Percentiles rank a stretch among this genome's conserved stretches.
phyloP scores from a whole-genome alignment of 2,888 invertebrate species.

The Pollenia griseotomentosa region DNA sequence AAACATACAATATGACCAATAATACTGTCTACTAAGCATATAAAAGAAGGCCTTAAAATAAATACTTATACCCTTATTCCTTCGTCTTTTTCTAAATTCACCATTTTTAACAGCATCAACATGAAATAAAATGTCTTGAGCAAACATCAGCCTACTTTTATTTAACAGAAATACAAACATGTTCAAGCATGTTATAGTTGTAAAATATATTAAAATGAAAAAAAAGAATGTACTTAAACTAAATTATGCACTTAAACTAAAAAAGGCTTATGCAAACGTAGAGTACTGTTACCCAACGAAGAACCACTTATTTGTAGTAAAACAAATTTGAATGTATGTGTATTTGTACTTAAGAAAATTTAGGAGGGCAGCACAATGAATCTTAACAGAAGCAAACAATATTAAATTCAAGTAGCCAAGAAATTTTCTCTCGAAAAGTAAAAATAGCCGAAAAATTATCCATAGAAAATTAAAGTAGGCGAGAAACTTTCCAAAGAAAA shows the following conservation, averaged over 20 bases:
- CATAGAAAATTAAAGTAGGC: too few relatives aligned
- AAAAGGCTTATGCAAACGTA: slow-evolving; percentile 56
- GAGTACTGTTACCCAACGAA: background rate
- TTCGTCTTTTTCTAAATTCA: background rate
- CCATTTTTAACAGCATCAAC: background rate
- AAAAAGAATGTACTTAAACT: slow-evolving; percentile 52
- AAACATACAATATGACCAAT: background rate
- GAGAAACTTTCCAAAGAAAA: too few relatives aligned
- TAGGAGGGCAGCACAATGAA: background rate
- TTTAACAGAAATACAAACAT: background rate
- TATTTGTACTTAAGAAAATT: background rate
- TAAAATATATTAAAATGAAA: background rate
- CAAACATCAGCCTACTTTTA: slow-evolving; percentile 18
- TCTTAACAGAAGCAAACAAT: background rate
- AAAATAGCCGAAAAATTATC: too few relatives aligned
- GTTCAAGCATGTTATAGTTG: background rate
- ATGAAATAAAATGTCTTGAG: slow-evolving; percentile 30
- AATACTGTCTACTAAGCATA: background rate
- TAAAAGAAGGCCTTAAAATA: background rate
- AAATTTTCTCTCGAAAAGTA: too few relatives aligned
- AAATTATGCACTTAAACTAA: slow-evolving; percentile 61
- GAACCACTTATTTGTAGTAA: slow-evolving; percentile 7
- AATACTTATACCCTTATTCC: background rate
- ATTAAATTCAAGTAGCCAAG: too few relatives aligned
- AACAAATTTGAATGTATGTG: background rate